phyloP scores from a whole-genome alignment of 2,888 invertebrate genomes.

The Pediacus dermestoides region DNA sequence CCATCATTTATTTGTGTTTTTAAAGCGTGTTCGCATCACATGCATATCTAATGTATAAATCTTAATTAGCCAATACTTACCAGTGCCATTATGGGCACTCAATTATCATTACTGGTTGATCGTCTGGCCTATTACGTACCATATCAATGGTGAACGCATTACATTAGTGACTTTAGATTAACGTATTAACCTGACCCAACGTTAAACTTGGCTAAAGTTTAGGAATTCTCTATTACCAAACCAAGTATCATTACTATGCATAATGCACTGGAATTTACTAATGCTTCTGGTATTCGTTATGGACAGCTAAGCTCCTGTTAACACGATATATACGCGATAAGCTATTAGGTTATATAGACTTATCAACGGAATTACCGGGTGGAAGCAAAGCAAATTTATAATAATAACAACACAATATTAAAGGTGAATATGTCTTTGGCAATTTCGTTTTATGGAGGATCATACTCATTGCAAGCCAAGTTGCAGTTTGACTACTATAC shows the following conservation, averaged over 20 bases:
- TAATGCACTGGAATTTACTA: conserved; percentile 24
- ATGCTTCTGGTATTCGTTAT: conserved; percentile 18
- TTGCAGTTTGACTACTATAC: too few species aligned
- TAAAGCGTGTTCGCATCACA: conserved; percentile 26
- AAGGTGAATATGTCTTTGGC: too few species aligned
- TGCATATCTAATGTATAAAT: conserved; percentile 44
- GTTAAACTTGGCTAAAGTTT: conserved; percentile 15
- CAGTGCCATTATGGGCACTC: conserved; percentile 41
- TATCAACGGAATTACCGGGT: too few species aligned
- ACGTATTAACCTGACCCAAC: conserved; percentile 18
- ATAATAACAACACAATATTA: too few species aligned
- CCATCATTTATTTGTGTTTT: conserved; percentile 31
- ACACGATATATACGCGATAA: conserved; percentile 22
- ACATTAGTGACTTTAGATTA: conserved; percentile 28
- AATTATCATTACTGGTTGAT: conserved; percentile 44
- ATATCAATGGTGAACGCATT: conserved; percentile 37
- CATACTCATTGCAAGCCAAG: too few species aligned
- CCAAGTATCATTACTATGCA: conserved; percentile 23
- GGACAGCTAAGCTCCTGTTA: conserved; percentile 19
- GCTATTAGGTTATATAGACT: conserved; percentile 10
- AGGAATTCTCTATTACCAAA: conserved; percentile 17
- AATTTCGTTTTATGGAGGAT: too few species aligned
- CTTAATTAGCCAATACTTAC: conserved; percentile 45
- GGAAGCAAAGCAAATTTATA: too few species aligned
- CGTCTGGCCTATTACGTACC: conserved; percentile 39